Conservation (phyloP, 1,140 invertebrate species). For the Heterodera carotae region DNA sequence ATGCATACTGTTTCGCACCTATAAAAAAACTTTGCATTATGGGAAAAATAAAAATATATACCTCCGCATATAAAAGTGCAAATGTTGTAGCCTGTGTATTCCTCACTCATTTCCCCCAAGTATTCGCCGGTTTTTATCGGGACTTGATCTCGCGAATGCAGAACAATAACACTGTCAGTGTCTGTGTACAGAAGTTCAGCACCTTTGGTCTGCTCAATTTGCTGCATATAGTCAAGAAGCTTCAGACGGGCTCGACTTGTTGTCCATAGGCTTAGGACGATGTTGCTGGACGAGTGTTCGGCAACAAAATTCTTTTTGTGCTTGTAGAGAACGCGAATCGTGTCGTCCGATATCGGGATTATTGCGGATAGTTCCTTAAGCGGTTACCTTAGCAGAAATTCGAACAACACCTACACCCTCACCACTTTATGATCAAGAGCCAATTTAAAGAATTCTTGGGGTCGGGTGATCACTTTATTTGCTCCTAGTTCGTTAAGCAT, state of each 20-base stretch:
- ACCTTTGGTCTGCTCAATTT: background rate
- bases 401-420: background rate
- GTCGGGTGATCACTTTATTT: background rate
- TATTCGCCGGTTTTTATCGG: constrained; percentile 5
- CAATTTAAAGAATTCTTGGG: constrained; percentile 3
- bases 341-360: background rate
- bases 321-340: background rate
- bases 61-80: background rate
- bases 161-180: background rate
- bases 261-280: background rate
- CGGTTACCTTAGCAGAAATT: too few relatives aligned
- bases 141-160: background rate
- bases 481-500: background rate
- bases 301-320: constrained; percentile 1
- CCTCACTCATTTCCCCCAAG: background rate
- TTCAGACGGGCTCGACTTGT: background rate
- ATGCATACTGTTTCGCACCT: constrained; percentile 1
- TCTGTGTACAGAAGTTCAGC: background rate
- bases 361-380: background rate
- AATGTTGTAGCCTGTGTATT: constrained; percentile 2
- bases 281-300: background rate
- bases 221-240: background rate
- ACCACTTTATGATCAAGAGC: background rate
- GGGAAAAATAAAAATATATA: background rate
- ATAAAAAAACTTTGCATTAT: background rate